phyloP scores from a whole-genome alignment of 2,888 invertebrate genomes.

The Hypomecis atomaria region DNA sequence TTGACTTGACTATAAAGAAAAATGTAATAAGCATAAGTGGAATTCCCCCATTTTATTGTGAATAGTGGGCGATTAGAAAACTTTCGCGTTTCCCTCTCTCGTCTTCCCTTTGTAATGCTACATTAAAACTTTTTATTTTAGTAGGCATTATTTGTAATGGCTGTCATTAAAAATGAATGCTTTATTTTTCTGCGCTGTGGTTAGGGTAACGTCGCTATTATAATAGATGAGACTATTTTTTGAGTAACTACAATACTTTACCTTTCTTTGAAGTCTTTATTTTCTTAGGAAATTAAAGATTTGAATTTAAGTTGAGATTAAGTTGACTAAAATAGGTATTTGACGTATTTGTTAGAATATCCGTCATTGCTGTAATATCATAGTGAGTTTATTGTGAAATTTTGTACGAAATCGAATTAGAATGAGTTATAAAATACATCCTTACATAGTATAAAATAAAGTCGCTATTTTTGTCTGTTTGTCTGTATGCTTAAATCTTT shows the following conservation, averaged over 20 bases:
- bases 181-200: constrained; percentile 31
- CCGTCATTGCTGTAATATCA: no score
- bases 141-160: constrained; percentile 44
- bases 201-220: neutral
- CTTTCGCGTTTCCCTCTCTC: constrained; percentile 44
- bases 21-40: constrained; percentile 72
- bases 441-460: no score
- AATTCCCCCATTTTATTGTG: constrained; percentile 57
- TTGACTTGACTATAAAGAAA: constrained; percentile 66
- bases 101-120: constrained; percentile 42
- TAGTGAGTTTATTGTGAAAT: no score
- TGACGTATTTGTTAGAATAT: no score
- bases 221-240: neutral
- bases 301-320: no score
- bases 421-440: no score
- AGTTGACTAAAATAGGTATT: no score
- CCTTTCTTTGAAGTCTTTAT: neutral
- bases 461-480: no score
- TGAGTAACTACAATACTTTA: neutral
- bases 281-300: no score
- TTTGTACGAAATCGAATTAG: no score
- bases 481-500: no score
- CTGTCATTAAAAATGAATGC: constrained; percentile 47
- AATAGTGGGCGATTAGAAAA: constrained; percentile 60
- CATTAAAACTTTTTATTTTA: constrained; percentile 43